Percentiles rank a stretch among this genome's conserved stretches.
These are phyloP conservation scores for Chaetodon auriga DNA, from an alignment of 2,113 vertebrate genomes.

Conservation along the genomic window DNA sequence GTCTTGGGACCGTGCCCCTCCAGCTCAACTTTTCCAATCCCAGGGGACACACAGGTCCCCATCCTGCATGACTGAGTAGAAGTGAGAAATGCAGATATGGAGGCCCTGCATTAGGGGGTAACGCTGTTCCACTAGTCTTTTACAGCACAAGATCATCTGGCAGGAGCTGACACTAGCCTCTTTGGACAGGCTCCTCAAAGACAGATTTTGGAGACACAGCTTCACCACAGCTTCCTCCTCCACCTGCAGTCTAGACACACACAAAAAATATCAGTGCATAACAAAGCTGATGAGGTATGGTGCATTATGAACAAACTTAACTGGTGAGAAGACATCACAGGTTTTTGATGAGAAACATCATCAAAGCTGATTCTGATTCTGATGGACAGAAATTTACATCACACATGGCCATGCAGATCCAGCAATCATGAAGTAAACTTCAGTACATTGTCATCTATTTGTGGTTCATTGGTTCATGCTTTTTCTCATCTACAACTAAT, in stretches of 20 bases:
- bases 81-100: conserved; percentile 91
- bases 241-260: conserved; percentile 85
- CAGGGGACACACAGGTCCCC: conserved; percentile 97
- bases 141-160: conserved; percentile 93
- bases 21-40: conserved; percentile 91
- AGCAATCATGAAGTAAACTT: too few species aligned
- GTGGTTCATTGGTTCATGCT: too few species aligned
- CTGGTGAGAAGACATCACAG: background rate
- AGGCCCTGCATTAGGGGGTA: conserved; percentile 88
- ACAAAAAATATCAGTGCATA: background rate
- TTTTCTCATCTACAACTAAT: too few species aligned
- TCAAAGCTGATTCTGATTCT: background rate
- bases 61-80: conserved; percentile 96
- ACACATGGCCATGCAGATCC: too few species aligned
- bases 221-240: conserved; percentile 85
- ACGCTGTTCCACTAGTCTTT: conserved; percentile 85
- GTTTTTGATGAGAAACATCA: background rate
- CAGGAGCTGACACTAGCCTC: conserved; percentile 91
- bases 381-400: too few species aligned
- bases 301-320: background rate
- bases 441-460: too few species aligned
- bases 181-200: conserved; percentile 89
- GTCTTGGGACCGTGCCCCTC: background rate
- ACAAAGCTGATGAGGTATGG: background rate
- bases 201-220: conserved; percentile 85